Evolutionary conservation across 2,888 invertebrate genomes (phyloP), one percentile per base, ranked within the genome.

Genomic region (Hanleya hanleyi): DNA sequence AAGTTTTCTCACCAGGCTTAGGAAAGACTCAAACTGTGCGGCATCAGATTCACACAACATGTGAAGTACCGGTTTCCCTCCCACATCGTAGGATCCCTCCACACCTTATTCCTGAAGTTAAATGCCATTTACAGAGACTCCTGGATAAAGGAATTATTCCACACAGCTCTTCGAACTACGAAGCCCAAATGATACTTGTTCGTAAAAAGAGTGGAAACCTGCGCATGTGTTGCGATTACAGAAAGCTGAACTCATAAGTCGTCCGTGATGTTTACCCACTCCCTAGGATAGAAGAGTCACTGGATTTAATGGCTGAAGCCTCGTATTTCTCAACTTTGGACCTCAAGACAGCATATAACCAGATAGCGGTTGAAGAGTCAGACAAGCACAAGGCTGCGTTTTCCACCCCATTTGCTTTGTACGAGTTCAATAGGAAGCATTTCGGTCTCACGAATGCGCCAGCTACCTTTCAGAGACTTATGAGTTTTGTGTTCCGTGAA

Each of bases 371-470:
- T 47, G 69, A 68, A 29, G 71, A 71, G 1, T 37, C 50, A 15
- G 77, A 78, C 57, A 64, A 50, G 12, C 70, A 73, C 38, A 78
- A 80, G 41, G 75, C 75, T 37, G 78, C 78, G 4, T 77, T 80
- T 37, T 67, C 62, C 5, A 77, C 70, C 4, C 74, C 67, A 1
- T 49, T 62, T 62, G 71, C 69, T 9, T 71, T 70, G 37, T 77
- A 47, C 65, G 78, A 78, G n/a, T n/a, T n/a, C n/a, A n/a, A n/a
- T n/a, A n/a, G n/a, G n/a, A n/a, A n/a, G n/a, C n/a, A n/a, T n/a
- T n/a, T 74, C 29, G 61, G 70, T 15, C 70, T 70, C 15, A 35
- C 51, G 15, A 65, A 70, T 29, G 57, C 67, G 29, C 67, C 73
- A n/a, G 62, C 50, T 1, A 67, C 70, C 5, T 73, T 73, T 35